phyloP scores from a whole-genome alignment of 2,888 invertebrate genomes.

The Adelognathus sp. region DNA sequence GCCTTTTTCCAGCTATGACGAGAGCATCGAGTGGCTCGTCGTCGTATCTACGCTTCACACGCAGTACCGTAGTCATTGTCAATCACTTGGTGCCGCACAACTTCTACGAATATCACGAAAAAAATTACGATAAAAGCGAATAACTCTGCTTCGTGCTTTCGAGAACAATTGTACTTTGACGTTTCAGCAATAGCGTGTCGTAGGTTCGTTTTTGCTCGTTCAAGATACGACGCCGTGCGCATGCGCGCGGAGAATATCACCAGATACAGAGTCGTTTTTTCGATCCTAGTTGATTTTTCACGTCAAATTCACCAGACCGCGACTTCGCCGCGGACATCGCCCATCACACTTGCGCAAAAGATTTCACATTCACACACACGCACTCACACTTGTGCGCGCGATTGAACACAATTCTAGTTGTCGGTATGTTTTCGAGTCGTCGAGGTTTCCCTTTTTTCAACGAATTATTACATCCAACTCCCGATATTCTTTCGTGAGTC shows the following conservation, averaged over 20 bases:
- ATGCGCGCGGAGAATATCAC: no score
- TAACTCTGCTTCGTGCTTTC: no score
- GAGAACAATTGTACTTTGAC: no score
- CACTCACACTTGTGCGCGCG: not conserved
- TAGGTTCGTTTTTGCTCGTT: no score
- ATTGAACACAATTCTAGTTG: slow-evolving; percentile 23
- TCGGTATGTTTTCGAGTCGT: slow-evolving; percentile 56
- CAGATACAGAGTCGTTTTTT: no score
- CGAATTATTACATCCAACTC: slow-evolving; percentile 25
- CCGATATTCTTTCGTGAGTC: slow-evolving; percentile 21
- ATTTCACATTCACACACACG: no score
- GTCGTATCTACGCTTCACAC: slow-evolving; percentile 88
- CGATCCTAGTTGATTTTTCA: no score
- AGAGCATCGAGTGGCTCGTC: slow-evolving; percentile 88
- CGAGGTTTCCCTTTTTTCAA: slow-evolving; percentile 48
- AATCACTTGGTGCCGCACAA: not conserved
- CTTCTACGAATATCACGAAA: not conserved
- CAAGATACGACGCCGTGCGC: no score
- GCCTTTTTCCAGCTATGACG: slow-evolving; percentile 87
- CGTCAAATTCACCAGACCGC: no score
- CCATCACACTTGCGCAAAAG: not conserved
- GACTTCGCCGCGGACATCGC: not conserved
- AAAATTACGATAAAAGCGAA: no score
- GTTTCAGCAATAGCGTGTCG: no score
- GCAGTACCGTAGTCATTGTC: slow-evolving; percentile 85